Conservation (phyloP, 2,113 vertebrate species). For the Zapornia atra region DNA sequence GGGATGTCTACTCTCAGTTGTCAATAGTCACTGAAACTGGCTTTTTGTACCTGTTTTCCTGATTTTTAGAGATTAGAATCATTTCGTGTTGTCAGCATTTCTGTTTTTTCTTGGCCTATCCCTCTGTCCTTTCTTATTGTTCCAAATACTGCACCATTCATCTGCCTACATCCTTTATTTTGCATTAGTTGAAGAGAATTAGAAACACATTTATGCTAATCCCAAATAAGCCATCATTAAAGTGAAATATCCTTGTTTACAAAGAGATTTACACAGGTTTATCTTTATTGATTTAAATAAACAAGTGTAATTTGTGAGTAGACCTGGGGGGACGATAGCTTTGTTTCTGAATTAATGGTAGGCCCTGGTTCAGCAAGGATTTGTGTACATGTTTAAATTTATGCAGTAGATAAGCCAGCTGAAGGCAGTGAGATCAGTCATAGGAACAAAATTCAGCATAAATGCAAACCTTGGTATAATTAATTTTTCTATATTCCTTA, state of each 20-base stretch:
- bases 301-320: conserved; percentile 13
- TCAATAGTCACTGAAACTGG: not conserved
- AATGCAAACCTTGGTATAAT: not conserved
- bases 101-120: not conserved
- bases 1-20: accelerated
- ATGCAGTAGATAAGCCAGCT: not conserved
- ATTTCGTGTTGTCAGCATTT: not conserved
- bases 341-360: conserved; percentile 38
- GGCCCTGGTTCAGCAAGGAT: conserved; percentile 1
- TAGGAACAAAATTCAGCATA: not conserved
- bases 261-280: conserved; percentile 40
- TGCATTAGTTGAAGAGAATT: conserved; percentile 16
- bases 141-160: not conserved
- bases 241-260: conserved; percentile 26
- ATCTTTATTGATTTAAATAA: conserved; percentile 49
- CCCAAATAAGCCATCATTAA: conserved; percentile 29
- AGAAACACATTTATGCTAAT: conserved; percentile 38
- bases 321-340: conserved; percentile 8
- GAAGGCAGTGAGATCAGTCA: not conserved
- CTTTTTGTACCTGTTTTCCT: not conserved
- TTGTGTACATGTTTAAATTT: not conserved
- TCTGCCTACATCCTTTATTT: conserved; percentile 13
- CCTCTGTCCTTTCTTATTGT: not conserved
- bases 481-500: not conserved
- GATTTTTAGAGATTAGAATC: not conserved